These are phyloP conservation scores for Lasiurus cinereus DNA, from an alignment of 2,113 vertebrate genomes.

Conservation along the genomic window DNA sequence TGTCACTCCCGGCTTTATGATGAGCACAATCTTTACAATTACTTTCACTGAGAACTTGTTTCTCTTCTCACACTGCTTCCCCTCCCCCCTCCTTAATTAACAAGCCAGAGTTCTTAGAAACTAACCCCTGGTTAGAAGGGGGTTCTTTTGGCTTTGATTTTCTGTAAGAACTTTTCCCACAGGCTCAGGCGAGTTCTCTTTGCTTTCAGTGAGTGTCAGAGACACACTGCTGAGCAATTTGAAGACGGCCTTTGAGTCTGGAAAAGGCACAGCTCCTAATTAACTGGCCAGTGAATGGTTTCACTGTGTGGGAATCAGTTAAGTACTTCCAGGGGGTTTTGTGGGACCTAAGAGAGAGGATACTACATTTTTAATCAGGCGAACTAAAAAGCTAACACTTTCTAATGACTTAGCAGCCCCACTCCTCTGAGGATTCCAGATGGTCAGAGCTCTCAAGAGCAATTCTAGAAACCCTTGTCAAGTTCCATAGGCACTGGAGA, in stretches of 20 bases:
- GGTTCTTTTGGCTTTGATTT: conserved; percentile 2
- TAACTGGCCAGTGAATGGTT: conserved; percentile 49
- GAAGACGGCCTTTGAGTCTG: not conserved
- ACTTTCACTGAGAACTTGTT: not conserved
- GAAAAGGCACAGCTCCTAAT: conserved; percentile 32
- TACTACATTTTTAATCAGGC: conserved; percentile 50
- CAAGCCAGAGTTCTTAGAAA: conserved; percentile 26
- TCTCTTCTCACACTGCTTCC: not conserved
- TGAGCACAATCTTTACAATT: not conserved
- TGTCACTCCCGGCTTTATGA: not conserved
- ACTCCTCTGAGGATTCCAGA: conserved; percentile 2
- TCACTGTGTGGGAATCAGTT: not conserved
- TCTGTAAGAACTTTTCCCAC: not conserved
- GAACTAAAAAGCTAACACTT: conserved; percentile 55
- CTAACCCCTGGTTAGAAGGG: not conserved
- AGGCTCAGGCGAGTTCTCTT: not conserved
- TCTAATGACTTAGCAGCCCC: conserved; percentile 26
- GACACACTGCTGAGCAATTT: conserved; percentile 7
- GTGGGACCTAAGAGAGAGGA: not conserved
- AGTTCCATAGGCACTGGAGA: not conserved
- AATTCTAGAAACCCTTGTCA: conserved; percentile 47
- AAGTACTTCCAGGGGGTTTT: conserved; percentile 2
- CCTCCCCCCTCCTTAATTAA: not conserved
- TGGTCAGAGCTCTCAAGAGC: conserved; percentile 53
- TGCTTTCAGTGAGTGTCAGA: not conserved